Conservation (phyloP, 2,888 invertebrate species). For the Drosophila cracens region DNA sequence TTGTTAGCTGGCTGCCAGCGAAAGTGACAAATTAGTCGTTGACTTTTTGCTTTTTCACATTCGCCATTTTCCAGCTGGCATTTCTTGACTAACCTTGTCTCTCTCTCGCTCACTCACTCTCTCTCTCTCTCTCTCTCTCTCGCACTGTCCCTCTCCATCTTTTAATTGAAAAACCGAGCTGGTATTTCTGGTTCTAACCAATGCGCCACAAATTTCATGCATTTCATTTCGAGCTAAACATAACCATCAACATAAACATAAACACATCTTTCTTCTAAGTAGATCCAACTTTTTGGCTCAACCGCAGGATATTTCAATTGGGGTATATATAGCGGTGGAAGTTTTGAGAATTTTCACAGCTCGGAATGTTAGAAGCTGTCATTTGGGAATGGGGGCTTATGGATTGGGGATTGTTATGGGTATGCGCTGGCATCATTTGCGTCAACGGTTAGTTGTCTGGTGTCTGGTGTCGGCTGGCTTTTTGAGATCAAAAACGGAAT, state of each 20-base stretch:
- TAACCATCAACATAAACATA: slow-evolving; percentile 16
- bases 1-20: slow-evolving; percentile 24
- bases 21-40: slow-evolving; percentile 56
- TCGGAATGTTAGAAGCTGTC: not conserved
- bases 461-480: not conserved
- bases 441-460: slow-evolving; percentile 4
- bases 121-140: not conserved
- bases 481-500: not conserved
- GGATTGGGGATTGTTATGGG: not conserved
- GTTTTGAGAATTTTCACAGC: not conserved
- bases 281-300: slow-evolving; percentile 34
- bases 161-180: slow-evolving; percentile 7
- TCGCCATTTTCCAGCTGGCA: slow-evolving; percentile 33
- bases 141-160: not conserved
- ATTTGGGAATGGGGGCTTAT: no score
- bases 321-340: slow-evolving; percentile 23
- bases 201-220: slow-evolving; percentile 18
- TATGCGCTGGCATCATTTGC: not conserved
- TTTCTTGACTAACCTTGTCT: slow-evolving; percentile 35
- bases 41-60: slow-evolving; percentile 30
- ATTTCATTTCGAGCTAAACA: slow-evolving; percentile 24
- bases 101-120: not conserved
- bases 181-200: slow-evolving; percentile 20
- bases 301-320: slow-evolving; percentile 51
- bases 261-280: slow-evolving; percentile 10